phyloP scores from a whole-genome alignment of 2,888 invertebrate species.

The Julus scanicus region DNA sequence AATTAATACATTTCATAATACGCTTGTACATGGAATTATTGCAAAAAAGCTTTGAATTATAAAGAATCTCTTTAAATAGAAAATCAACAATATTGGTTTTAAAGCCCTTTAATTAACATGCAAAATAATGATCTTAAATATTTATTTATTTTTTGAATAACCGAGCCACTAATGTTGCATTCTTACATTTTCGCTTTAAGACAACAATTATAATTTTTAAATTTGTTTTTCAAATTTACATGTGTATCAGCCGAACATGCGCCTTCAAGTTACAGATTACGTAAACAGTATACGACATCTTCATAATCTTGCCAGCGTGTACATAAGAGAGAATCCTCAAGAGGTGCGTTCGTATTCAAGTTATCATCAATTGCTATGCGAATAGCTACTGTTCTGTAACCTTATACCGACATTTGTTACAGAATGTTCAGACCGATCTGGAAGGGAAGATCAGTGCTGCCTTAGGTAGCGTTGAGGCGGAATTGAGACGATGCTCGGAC shows the following conservation, averaged over 20 bases:
- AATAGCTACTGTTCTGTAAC: neutral
- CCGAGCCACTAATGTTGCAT: no score
- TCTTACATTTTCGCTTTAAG: no score
- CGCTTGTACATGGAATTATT: neutral
- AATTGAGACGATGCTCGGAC: constrained; percentile 77
- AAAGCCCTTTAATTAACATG: no score
- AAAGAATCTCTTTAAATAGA: no score
- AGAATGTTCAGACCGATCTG: constrained; percentile 75
- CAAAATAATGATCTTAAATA: no score
- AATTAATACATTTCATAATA: constrained; percentile 1
- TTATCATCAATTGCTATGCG: neutral
- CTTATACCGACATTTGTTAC: neutral
- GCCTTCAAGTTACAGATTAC: constrained; percentile 81
- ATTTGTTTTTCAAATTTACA: constrained; percentile 58
- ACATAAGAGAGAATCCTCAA: constrained; percentile 76
- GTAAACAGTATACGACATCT: constrained; percentile 75
- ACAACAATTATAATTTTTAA: constrained; percentile 51
- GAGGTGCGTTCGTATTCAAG: constrained; percentile 68
- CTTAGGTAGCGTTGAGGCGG: constrained; percentile 77
- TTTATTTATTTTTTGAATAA: no score
- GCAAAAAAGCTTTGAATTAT: neutral
- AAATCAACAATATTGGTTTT: neutral
- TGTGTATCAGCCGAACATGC: constrained; percentile 71
- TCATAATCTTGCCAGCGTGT: constrained; percentile 78
- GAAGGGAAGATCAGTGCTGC: constrained; percentile 77